Evolutionary conservation across 2,888 invertebrate species (phyloP).

Genomic region (Diloba caeruleocephala): DNA sequence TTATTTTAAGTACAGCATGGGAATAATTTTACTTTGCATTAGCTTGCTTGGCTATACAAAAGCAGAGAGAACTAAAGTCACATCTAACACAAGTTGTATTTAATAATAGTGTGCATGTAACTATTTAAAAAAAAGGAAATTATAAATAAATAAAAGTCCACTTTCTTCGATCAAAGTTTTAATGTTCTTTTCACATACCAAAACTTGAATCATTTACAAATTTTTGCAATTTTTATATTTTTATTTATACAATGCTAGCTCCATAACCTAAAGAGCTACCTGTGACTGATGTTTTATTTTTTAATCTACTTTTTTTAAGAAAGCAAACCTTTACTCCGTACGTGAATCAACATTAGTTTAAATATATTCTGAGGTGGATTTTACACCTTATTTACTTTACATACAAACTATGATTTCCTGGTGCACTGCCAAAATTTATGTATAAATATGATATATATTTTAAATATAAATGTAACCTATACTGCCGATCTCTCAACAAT

Average conservation of each 20-base stretch:
- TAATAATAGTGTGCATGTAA: no score
- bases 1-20: no score
- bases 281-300: conserved; percentile 79
- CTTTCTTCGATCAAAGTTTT: conserved; percentile 79
- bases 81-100: no score
- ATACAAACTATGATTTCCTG: conserved; percentile 65
- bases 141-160: conserved; percentile 67
- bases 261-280: conserved; percentile 77
- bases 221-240: conserved; percentile 85
- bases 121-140: no score
- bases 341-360: conserved; percentile 76
- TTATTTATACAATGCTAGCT: conserved; percentile 84
- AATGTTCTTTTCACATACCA: conserved; percentile 71
- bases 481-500: conserved; percentile 69
- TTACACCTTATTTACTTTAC: conserved; percentile 70
- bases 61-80: no score
- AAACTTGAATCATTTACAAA: conserved; percentile 78
- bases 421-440: conserved; percentile 72
- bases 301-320: conserved; percentile 76
- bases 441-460: conserved; percentile 65
- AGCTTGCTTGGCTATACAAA: no score
- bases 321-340: conserved; percentile 74
- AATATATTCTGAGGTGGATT: conserved; percentile 72
- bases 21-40: no score
- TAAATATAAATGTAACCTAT: conserved; percentile 61